Evolutionary conservation across 1,140 invertebrate species (phyloP).

Genomic region (Brachionus rubens): DNA sequence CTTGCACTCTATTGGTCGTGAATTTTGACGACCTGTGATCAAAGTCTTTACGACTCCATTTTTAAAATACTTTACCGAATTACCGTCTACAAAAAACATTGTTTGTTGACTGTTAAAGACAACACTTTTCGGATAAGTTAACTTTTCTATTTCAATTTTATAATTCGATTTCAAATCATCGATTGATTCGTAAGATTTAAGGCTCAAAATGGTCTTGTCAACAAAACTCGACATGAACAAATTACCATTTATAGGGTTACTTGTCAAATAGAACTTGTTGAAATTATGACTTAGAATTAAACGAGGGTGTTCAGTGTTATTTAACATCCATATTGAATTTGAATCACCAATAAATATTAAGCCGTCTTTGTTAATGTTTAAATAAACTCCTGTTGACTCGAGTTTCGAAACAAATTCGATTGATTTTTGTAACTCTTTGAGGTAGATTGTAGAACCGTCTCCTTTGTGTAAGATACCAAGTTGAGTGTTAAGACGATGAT

Average conservation of each 20-base stretch:
- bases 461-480: slow-evolving; percentile 89
- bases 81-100: slow-evolving; percentile 58
- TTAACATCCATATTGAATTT: slow-evolving; percentile 83
- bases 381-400: slow-evolving; percentile 74
- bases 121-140: slow-evolving; percentile 52
- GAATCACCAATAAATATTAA: slow-evolving; percentile 91
- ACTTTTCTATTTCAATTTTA: slow-evolving; percentile 64
- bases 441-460: slow-evolving; percentile 89
- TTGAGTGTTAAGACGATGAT: slow-evolving; percentile 91
- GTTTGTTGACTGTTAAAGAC: slow-evolving; percentile 59
- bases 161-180: neutral
- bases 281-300: neutral
- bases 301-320: slow-evolving; percentile 69
- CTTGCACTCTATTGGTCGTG: slow-evolving; percentile 16
- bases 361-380: slow-evolving; percentile 85
- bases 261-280: slow-evolving; percentile 89
- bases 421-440: slow-evolving; percentile 85
- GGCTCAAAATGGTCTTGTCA: slow-evolving; percentile 80
- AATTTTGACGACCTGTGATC: slow-evolving; percentile 68
- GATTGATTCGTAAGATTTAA: slow-evolving; percentile 70
- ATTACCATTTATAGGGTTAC: slow-evolving; percentile 85
- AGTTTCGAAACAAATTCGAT: slow-evolving; percentile 83
- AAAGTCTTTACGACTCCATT: neutral
- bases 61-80: neutral
- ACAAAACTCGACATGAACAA: slow-evolving; percentile 91